Base-by-base conservation (phyloP, 2,797 vertebrate genomes). In the Coilia nasus region DNA sequence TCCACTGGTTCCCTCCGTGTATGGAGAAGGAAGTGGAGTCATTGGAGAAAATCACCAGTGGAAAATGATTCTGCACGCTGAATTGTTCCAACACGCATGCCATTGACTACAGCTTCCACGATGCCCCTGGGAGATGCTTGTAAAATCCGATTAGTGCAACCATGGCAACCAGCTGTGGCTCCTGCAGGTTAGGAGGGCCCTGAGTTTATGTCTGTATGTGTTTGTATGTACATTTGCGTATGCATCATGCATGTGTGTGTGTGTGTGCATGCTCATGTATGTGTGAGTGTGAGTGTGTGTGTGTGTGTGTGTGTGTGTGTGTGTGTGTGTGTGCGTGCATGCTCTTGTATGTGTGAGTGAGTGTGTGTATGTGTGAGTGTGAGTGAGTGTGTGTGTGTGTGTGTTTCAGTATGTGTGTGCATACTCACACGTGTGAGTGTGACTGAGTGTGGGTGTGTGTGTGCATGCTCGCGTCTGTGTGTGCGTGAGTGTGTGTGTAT, bases 101-200 rank as follows among this genome's bases (percentile, higher is more conserved):
- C 17, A 41, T 41, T 78, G 35, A 78, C 71, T 21, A 44, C 71
- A 44, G 35, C 19, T 78, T 31, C 71, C 71, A 78, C 71, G 31
- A 78, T 44, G 64, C 71, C 71, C 71, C 19, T 78, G 35, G 50
- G 50, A 31, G 71, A 19, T 19, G 19, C 71, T 78, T 21, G 35
- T 78, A 35, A 41, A 78, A 31, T 75, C 67, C 19, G 3, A 35
- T 75, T 35, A 41, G 67, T 75, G 67, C 12, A 75, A 75, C 67
- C 25, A 35, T 75, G 67, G 67, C 67, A 75, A 75, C 67, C 67
- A 35, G 67, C 67, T 75, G 67, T 35, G 67, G 67, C 31, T 6
- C 25, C 67, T 71, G 28, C 28, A 71, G 67, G 67, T 71, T 31
- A 23, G 6, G 11, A 1, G 21, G 21, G 60, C n/a, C 25, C 10